These are phyloP conservation scores for Nesidiocoris tenuis DNA, from an alignment of 2,888 invertebrate species.

Conservation along the genomic window DNA sequence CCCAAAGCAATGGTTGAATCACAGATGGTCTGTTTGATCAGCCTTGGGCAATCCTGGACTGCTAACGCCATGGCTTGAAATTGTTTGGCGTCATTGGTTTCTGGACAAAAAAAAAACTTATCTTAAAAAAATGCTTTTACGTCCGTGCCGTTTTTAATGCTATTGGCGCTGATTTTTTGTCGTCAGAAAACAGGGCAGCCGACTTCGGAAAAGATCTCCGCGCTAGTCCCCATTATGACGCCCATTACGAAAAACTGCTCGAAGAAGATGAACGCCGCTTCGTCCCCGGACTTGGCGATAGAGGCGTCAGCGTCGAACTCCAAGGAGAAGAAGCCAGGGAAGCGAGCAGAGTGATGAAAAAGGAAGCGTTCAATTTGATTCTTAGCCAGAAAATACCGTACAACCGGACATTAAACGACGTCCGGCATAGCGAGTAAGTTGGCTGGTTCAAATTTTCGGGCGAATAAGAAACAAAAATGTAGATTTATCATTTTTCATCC, in stretches of 20 bases:
- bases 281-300: conserved; percentile 69
- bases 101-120: too few relatives aligned
- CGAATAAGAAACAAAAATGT: too few relatives aligned
- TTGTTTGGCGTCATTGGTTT: too few relatives aligned
- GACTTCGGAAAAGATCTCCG: neutral
- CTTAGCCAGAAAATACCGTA: conserved; percentile 85
- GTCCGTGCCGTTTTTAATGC: too few relatives aligned
- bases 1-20: too few relatives aligned
- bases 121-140: too few relatives aligned
- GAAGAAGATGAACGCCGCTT: conserved; percentile 65
- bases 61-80: too few relatives aligned
- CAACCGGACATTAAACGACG: conserved; percentile 73
- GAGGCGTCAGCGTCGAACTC: conserved; percentile 66
- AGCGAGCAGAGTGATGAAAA: conserved; percentile 69
- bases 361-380: conserved; percentile 83
- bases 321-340: conserved; percentile 63
- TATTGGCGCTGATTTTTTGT: too few relatives aligned
- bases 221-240: neutral
- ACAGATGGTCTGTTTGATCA: too few relatives aligned
- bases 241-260: conserved; percentile 58
- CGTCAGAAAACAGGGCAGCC: neutral
- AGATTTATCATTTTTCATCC: too few relatives aligned
- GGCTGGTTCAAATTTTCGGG: too few relatives aligned
- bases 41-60: too few relatives aligned
- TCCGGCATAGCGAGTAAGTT: conserved; percentile 54